Evolutionary conservation across 2,888 invertebrate genomes (phyloP).

Genomic region (Gari tellinella): DNA sequence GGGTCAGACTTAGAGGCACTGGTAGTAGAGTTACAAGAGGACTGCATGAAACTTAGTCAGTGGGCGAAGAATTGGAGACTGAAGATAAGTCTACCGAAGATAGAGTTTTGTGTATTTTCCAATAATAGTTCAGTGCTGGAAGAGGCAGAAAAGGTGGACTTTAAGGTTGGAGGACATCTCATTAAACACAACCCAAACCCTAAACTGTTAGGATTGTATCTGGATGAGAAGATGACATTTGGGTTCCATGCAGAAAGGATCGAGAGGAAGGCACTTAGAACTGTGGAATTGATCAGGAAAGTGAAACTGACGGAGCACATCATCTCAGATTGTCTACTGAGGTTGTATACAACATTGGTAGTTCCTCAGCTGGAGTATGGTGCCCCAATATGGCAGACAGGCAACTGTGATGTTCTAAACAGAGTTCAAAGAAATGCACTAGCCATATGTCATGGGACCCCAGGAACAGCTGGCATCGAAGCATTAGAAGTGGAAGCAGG

Average conservation of each 20-base stretch:
- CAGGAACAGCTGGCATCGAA: conserved; percentile 14
- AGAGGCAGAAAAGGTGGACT: neutral
- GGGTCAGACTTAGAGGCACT: too few relatives aligned
- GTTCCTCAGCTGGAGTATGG: conserved; percentile 10
- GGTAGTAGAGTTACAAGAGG: neutral
- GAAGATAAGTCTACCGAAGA: conserved; percentile 6
- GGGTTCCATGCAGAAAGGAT: conserved; percentile 6
- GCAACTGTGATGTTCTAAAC: conserved; percentile 11
- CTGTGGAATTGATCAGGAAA: conserved; percentile 5
- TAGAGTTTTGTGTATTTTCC: conserved; percentile 15
- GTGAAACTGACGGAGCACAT: conserved; percentile 12
- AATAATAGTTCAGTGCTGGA: conserved; percentile 4
- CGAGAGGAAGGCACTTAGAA: conserved; percentile 5
- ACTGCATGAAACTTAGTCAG: neutral
- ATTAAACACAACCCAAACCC: conserved; percentile 7
- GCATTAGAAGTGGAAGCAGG: conserved; percentile 20
- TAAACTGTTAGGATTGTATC: conserved; percentile 7
- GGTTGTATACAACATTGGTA: conserved; percentile 12
- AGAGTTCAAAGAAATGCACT: conserved; percentile 14
- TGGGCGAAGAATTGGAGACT: conserved; percentile 11
- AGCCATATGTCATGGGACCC: conserved; percentile 9
- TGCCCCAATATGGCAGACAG: conserved; percentile 14
- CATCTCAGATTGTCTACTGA: conserved; percentile 4
- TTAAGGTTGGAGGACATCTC: neutral
- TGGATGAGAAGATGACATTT: conserved; percentile 26